A percentile compares a stretch with the other conserved stretches of the same genome.
Conservation (phyloP, 2,888 invertebrate genomes). For the Andrena bicolor region DNA sequence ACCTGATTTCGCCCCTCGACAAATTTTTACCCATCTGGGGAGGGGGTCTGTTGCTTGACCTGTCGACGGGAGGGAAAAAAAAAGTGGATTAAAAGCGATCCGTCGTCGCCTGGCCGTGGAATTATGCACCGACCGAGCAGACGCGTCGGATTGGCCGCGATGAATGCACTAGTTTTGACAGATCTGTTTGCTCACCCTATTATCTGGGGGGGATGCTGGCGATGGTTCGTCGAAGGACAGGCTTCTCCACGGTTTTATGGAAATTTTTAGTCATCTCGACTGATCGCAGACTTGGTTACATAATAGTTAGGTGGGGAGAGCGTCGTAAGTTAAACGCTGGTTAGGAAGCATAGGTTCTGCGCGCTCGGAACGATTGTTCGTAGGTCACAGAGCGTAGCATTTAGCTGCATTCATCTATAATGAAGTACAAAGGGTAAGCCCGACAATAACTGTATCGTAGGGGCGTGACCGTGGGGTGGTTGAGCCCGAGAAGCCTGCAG, state of each 20-base stretch:
- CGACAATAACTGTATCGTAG: conserved; percentile 43
- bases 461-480: conserved; percentile 47
- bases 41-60: conserved; percentile 11
- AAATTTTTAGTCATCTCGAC: neutral
- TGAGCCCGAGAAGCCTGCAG: neutral
- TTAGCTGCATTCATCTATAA: conserved; percentile 46
- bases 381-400: conserved; percentile 23
- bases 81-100: conserved; percentile 46
- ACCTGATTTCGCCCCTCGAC: conserved; percentile 79
- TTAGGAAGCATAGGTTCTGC: conserved; percentile 8
- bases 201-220: neutral
- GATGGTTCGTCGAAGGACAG: neutral
- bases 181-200: conserved; percentile 37
- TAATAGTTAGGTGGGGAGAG: neutral
- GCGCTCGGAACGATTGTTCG: conserved; percentile 34
- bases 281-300: neutral
- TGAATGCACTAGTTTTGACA: conserved; percentile 11
- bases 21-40: conserved; percentile 51
- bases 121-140: conserved; percentile 35
- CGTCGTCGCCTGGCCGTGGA: conserved; percentile 3
- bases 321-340: conserved; percentile 1
- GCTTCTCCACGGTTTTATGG: neutral
- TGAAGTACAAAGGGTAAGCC: conserved; percentile 54
- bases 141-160: conserved; percentile 6
- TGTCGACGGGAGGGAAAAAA: conserved; percentile 8